phyloP scores from a whole-genome alignment of 2,797 vertebrate genomes.

The Spea hammondii region DNA sequence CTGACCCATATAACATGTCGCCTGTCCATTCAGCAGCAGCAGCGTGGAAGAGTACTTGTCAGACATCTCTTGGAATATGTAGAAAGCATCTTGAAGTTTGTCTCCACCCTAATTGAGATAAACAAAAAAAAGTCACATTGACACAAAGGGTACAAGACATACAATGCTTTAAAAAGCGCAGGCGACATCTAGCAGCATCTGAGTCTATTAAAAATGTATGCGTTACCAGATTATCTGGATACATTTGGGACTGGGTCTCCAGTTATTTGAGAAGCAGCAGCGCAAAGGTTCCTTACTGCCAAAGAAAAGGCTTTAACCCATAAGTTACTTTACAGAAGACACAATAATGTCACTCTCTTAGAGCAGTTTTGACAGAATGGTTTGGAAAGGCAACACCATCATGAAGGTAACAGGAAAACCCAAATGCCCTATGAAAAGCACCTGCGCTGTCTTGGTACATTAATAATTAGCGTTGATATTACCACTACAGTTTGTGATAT shows the following conservation, averaged over 20 bases:
- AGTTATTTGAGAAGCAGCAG: not conserved
- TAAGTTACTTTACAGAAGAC: not conserved
- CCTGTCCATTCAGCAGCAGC: constrained; percentile 89
- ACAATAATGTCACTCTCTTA: too few species aligned
- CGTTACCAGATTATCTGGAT: constrained; percentile 2
- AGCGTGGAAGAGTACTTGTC: constrained; percentile 90
- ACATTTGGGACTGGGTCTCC: not conserved
- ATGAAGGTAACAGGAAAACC: too few species aligned
- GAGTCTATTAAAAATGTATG: constrained; percentile 23
- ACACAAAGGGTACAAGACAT: not conserved
- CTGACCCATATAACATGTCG: constrained; percentile 89
- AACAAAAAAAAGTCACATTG: constrained; percentile 2
- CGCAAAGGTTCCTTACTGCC: not conserved
- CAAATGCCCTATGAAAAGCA: too few species aligned
- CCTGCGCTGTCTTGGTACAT: too few species aligned
- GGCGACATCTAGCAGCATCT: not conserved
- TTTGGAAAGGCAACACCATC: too few species aligned
- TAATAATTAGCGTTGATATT: too few species aligned
- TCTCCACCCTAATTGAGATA: constrained; percentile 80
- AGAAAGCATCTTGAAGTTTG: constrained; percentile 93
- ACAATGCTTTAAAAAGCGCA: constrained; percentile 19
- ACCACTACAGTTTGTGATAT: too few species aligned
- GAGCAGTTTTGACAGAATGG: too few species aligned
- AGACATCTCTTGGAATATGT: constrained; percentile 97
- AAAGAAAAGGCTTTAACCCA: not conserved